Evolutionary conservation across 2,797 vertebrate species (phyloP).

Genomic region (Peromyscus melanophrys): DNA sequence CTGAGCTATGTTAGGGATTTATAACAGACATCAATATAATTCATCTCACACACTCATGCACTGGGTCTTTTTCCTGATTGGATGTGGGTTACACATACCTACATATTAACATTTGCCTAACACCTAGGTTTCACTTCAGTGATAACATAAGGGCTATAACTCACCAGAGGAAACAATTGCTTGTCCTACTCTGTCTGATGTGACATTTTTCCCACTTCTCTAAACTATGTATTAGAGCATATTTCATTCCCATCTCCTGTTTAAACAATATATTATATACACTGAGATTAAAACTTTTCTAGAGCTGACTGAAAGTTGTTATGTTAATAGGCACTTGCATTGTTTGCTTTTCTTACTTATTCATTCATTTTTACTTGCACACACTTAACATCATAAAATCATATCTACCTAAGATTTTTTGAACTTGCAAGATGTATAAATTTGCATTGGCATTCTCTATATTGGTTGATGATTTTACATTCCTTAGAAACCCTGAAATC

Average conservation of each 20-base stretch:
- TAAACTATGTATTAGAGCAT: neutral
- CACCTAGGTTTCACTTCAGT: constrained; percentile 72
- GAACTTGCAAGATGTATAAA: neutral
- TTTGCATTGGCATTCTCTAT: neutral
- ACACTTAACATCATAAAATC: constrained; percentile 1
- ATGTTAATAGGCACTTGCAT: neutral
- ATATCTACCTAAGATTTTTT: neutral
- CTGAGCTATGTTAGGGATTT: constrained; percentile 91
- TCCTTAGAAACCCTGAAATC: neutral
- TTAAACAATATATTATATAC: constrained; percentile 53
- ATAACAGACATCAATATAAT: constrained; percentile 86
- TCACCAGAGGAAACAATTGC: constrained; percentile 57
- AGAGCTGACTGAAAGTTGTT: neutral
- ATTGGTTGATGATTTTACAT: constrained; percentile 24
- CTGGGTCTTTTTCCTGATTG: constrained; percentile 79
- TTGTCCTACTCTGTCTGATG: neutral
- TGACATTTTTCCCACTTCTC: neutral
- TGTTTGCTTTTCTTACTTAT: constrained; percentile 1
- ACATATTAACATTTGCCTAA: constrained; percentile 69
- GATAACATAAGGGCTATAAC: constrained; percentile 31
- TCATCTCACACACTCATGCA: constrained; percentile 82
- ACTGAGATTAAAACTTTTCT: constrained; percentile 21
- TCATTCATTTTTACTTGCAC: constrained; percentile 2
- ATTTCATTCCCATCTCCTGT: neutral
- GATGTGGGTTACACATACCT: neutral